phyloP scores from a whole-genome alignment of 2,113 vertebrate genomes.

The Polyodon spathula region DNA sequence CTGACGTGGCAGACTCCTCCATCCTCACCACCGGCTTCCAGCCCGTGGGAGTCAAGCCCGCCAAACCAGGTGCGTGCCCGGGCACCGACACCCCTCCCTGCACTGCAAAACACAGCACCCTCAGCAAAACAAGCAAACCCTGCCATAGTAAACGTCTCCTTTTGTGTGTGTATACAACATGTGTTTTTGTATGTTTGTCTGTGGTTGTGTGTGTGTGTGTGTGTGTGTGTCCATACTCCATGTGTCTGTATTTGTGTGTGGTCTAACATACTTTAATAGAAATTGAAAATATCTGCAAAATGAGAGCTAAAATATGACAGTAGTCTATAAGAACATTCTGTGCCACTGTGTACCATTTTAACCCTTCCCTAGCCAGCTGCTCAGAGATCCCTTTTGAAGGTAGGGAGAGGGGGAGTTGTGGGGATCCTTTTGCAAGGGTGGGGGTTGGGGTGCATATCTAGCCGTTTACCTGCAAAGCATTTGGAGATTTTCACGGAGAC shows the following conservation, averaged over 20 bases:
- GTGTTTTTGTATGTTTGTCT: constrained; percentile 9
- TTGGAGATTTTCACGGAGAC: constrained; percentile 41
- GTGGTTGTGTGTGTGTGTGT: constrained; percentile 13
- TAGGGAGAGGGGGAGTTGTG: constrained; percentile 34
- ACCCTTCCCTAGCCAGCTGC: no score
- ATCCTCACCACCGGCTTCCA: constrained; percentile 97
- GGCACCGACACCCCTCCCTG: neutral
- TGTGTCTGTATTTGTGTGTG: constrained; percentile 3
- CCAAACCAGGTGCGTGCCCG: constrained; percentile 82
- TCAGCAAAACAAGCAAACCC: constrained; percentile 59
- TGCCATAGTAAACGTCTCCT: constrained; percentile 43
- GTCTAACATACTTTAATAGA: no score
- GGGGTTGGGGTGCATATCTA: constrained; percentile 34
- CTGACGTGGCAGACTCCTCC: constrained; percentile 91
- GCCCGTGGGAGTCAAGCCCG: constrained; percentile 96
- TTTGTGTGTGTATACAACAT: neutral
- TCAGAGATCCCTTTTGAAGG: no score
- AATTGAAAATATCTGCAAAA: no score
- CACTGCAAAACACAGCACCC: constrained; percentile 42
- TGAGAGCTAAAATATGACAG: no score
- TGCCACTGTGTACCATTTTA: no score
- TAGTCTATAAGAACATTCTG: no score
- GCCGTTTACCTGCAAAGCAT: constrained; percentile 20
- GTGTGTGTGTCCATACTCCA: constrained; percentile 25
- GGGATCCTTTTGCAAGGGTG: constrained; percentile 18